These are phyloP conservation scores for Manis javanica DNA, from an alignment of 2,797 vertebrate species.

Conservation along the genomic window DNA sequence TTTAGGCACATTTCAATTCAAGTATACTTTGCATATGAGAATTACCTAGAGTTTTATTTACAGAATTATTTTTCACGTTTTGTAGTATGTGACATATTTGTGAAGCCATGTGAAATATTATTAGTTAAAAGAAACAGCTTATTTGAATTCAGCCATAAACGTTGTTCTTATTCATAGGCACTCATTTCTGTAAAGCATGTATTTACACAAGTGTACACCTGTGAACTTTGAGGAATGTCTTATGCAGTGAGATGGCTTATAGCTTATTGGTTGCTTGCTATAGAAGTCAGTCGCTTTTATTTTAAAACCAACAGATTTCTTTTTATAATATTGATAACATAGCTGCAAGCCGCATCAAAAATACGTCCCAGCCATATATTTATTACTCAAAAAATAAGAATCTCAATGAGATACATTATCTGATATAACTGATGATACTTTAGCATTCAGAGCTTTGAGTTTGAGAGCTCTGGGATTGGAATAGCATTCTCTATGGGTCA, in stretches of 20 bases:
- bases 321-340: background rate
- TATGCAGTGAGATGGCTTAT: background rate
- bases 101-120: slow-evolving; percentile 43
- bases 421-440: background rate
- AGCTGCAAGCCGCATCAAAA: background rate
- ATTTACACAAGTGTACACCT: background rate
- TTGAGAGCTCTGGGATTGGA: slow-evolving; percentile 19
- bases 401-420: background rate
- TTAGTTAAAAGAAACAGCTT: slow-evolving; percentile 44
- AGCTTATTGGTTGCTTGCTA: background rate
- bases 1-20: slow-evolving; percentile 63
- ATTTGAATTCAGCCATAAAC: slow-evolving; percentile 4
- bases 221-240: slow-evolving; percentile 33
- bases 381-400: background rate
- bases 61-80: background rate
- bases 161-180: slow-evolving; percentile 2
- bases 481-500: background rate
- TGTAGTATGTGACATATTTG: background rate
- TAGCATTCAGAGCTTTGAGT: background rate
- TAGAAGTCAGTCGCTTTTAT: background rate
- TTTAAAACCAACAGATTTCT: slow-evolving; percentile 41
- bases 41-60: slow-evolving; percentile 44
- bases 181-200: slow-evolving; percentile 56
- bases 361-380: background rate
- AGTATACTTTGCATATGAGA: slow-evolving; percentile 5